Base-by-base conservation (phyloP, 2,888 invertebrate genomes). In the Drosophila monieri region DNA sequence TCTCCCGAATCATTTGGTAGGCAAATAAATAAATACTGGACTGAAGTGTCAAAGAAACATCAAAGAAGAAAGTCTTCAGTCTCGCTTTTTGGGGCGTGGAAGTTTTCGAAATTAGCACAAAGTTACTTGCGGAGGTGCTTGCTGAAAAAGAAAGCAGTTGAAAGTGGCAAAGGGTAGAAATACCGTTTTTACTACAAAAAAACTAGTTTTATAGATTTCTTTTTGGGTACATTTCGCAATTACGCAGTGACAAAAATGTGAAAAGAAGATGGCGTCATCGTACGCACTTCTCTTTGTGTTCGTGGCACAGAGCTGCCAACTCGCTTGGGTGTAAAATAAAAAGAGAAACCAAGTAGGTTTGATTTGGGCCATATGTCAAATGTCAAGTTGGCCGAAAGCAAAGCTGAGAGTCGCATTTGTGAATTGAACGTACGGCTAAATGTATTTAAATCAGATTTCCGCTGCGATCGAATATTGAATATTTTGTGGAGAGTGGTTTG, bases 261-360 rank as follows among this genome's bases (percentile, higher is more conserved):
- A 85, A 85, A 85, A 85, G 59, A 86, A 85, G 71, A 85, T 85
- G 84, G 84, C 87, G 87, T 75, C 74, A 44, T 27, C 49, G 57
- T 47, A 70, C 76, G 70, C 41, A 41, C 21, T 27, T 27, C 27
- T 64, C 78, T 65, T 79, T 80, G 84, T 86, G 87, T 77, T 58
- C 76, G 48, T 37, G 27, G 41, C 47, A 51, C 25, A 53, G 80
- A 39, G 74, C 80, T 85, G 84, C 87, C 85, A 80, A 78, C 85
- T 62, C 54, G 61, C 49, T 55, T 39, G 10, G 18, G 57, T 8
- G 6, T 10, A 10, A 53, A 59, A 54, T 15, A 23, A 60, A 21
- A 61, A 47, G 49, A 49, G 32, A 39, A 62, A 62, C 44, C 15
- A 6, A 62, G 44, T 52, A 62, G 27, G 27, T 27, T 65, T 69